A percentile compares a stretch with the other conserved stretches of the same genome.
Evolutionary conservation across 1,140 invertebrate species (phyloP).

Genomic region (Himalopsyche phryganea): DNA sequence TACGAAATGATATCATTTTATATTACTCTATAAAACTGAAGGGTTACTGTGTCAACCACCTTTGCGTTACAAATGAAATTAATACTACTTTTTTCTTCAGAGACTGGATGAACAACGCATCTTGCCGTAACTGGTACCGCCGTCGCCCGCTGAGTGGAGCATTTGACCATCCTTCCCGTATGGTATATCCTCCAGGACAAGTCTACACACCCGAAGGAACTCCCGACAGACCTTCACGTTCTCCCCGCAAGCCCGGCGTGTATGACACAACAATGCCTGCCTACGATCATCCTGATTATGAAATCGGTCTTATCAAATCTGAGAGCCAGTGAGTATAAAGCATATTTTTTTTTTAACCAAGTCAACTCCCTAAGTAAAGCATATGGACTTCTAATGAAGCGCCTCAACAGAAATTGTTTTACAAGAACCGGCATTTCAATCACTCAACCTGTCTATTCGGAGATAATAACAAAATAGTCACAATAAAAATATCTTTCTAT

Average conservation of each 20-base stretch:
- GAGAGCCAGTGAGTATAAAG: constrained; percentile 78
- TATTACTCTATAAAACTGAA: no score
- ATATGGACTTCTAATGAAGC: no score
- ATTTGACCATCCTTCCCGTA: constrained; percentile 85
- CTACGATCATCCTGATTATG: constrained; percentile 78
- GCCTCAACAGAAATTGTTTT: no score
- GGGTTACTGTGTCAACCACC: no score
- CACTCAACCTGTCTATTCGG: no score
- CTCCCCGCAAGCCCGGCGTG: constrained; percentile 51
- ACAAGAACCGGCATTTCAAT: no score
- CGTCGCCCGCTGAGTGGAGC: constrained; percentile 75
- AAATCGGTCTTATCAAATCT: constrained; percentile 73
- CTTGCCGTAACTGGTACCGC: constrained; percentile 81
- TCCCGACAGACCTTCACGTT: constrained; percentile 55
- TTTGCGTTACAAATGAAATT: no score
- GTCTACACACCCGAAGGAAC: constrained; percentile 71
- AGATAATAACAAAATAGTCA: no score
- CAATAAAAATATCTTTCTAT: no score
- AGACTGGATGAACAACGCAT: constrained; percentile 86
- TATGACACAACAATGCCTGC: constrained; percentile 69
- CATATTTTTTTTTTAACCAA: no score
- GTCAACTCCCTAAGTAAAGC: no score
- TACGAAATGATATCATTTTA: constrained; percentile 1
- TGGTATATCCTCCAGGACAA: constrained; percentile 88
- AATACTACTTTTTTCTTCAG: no score